Evolutionary conservation across 2,888 invertebrate genomes (phyloP).

Genomic region (Lordiphosa fenestrarum): DNA sequence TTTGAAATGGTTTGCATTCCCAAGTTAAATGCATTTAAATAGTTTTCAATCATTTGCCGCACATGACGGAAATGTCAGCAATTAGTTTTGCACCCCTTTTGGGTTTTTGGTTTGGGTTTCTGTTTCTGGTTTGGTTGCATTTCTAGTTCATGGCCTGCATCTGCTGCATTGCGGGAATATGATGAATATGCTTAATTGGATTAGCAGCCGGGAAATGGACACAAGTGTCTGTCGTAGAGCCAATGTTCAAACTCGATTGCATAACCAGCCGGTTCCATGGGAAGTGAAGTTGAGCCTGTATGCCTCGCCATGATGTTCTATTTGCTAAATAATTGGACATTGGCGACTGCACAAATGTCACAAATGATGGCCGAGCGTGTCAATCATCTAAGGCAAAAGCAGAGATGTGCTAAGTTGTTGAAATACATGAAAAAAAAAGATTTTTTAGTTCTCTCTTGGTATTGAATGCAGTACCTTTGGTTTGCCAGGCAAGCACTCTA

Average conservation of each 20-base stretch:
- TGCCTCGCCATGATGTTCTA: conserved; percentile 38
- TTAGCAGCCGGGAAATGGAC: conserved; percentile 53
- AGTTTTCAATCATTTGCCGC: conserved; percentile 48
- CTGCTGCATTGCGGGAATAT: conserved; percentile 66
- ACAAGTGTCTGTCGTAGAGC: conserved; percentile 15
- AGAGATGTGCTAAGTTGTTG: conserved; percentile 5
- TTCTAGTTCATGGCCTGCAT: conserved; percentile 70
- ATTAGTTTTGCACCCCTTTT: conserved; percentile 25
- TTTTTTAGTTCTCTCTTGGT: conserved; percentile 69
- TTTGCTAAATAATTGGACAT: conserved; percentile 34
- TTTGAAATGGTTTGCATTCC: conserved; percentile 10
- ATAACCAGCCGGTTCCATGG: conserved; percentile 40
- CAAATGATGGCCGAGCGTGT: conserved; percentile 21
- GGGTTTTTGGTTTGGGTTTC: background rate
- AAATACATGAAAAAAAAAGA: conserved; percentile 22
- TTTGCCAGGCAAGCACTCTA: conserved; percentile 81
- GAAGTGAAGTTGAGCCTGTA: conserved; percentile 18
- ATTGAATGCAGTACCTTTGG: conserved; percentile 81
- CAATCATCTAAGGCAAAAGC: conserved; percentile 13
- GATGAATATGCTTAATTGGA: conserved; percentile 70
- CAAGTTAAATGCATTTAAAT: conserved; percentile 50
- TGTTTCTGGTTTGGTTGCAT: conserved; percentile 19
- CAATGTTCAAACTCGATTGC: conserved; percentile 48
- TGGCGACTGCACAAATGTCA: conserved; percentile 19
- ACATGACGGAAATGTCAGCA: conserved; percentile 66